A percentile compares a stretch with the other conserved stretches of the same genome.
Evolutionary conservation across 2,797 vertebrate species (phyloP).

Genomic region (Myotis daubentonii): DNA sequence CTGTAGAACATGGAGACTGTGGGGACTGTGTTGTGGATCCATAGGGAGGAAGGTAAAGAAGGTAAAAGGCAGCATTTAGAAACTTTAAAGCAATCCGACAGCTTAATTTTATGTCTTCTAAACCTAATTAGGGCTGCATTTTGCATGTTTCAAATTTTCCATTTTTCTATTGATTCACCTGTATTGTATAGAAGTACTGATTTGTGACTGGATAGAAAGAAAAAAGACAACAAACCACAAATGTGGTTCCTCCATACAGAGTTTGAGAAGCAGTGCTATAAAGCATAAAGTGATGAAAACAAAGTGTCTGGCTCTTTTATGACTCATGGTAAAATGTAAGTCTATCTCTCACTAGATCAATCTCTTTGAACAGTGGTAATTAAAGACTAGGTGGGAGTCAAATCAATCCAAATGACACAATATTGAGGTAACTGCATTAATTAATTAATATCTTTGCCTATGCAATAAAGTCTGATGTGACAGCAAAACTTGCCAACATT

Average conservation of each 20-base stretch:
- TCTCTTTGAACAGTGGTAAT: not conserved
- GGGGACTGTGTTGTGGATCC: accelerated
- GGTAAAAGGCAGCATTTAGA: not conserved
- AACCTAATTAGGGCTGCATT: not conserved
- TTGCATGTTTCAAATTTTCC: not conserved
- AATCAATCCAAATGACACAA: not conserved
- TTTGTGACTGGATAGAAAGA: not conserved
- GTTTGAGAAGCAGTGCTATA: not conserved
- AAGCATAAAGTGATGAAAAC: not conserved
- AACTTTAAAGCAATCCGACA: not conserved
- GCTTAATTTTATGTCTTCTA: not conserved
- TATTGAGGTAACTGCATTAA: not conserved
- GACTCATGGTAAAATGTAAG: not conserved
- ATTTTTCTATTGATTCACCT: conserved; percentile 5
- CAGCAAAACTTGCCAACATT: not conserved
- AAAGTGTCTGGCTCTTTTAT: not conserved
- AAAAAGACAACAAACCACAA: not conserved
- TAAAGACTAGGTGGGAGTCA: not conserved
- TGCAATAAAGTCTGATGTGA: not conserved
- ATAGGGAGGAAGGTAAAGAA: accelerated
- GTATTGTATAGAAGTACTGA: not conserved
- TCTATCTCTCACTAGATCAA: not conserved
- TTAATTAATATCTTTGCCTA: not conserved
- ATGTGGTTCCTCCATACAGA: not conserved
- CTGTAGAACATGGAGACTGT: accelerated